These are phyloP conservation scores for Novumbra hubbsi DNA, from an alignment of 2,797 vertebrate genomes.

Conservation along the genomic window DNA sequence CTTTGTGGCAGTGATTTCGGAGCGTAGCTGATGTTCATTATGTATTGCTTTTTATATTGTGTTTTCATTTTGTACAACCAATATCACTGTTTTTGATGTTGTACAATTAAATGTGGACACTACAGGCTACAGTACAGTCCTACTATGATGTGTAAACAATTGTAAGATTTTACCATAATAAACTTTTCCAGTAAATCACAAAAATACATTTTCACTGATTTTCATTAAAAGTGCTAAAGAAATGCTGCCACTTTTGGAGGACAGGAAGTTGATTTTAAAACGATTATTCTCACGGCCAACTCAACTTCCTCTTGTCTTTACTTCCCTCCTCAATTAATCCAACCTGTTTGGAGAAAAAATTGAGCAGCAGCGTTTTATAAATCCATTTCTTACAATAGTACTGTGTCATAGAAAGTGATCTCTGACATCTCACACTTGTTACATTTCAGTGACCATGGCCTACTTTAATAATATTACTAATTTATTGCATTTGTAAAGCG, in stretches of 20 bases:
- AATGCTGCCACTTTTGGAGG: too few relatives aligned
- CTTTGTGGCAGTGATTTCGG: slow-evolving; percentile 52
- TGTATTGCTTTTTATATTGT: slow-evolving; percentile 83
- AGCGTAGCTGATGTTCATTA: slow-evolving; percentile 44
- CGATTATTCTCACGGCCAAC: too few relatives aligned
- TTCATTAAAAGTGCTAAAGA: not conserved
- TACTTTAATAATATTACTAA: too few relatives aligned
- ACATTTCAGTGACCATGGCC: slow-evolving; percentile 8
- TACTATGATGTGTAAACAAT: slow-evolving; percentile 59
- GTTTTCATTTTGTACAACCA: slow-evolving; percentile 81
- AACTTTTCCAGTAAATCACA: slow-evolving; percentile 68
- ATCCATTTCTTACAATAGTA: not conserved
- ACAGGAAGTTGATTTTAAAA: too few relatives aligned
- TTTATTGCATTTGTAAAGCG: too few relatives aligned
- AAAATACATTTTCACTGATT: not conserved
- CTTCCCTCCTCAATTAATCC: too few relatives aligned
- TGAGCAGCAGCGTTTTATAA: too few relatives aligned
- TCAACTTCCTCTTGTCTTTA: too few relatives aligned
- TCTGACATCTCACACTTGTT: slow-evolving; percentile 34
- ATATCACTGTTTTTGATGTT: slow-evolving; percentile 64
- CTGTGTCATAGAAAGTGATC: slow-evolving; percentile 17
- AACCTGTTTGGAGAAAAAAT: too few relatives aligned
- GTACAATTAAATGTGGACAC: slow-evolving; percentile 61
- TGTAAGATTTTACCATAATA: slow-evolving; percentile 73
- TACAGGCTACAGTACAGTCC: slow-evolving; percentile 35